Evolutionary conservation across 2,888 invertebrate genomes (phyloP).

Genomic region (Euplagia quadripunctaria): DNA sequence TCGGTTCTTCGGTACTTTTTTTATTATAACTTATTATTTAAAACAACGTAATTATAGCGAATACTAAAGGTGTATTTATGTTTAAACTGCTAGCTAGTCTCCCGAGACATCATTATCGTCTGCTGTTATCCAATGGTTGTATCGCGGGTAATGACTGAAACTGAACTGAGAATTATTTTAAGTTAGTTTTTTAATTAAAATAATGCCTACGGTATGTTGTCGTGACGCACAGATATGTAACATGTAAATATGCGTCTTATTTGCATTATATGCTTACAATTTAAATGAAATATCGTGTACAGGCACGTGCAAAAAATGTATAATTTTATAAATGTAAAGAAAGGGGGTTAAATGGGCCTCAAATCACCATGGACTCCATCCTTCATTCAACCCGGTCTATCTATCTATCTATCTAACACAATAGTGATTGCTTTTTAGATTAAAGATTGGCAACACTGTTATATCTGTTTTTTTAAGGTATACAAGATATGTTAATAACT

Average conservation of each 20-base stretch:
- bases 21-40: background rate
- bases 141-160: slow-evolving; percentile 13
- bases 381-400: no score
- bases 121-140: slow-evolving; percentile 2
- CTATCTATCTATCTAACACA: background rate
- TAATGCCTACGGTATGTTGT: slow-evolving; percentile 5
- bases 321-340: background rate
- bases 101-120: background rate
- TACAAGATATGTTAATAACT: no score
- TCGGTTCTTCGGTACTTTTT: background rate
- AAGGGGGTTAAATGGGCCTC: background rate
- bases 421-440: background rate
- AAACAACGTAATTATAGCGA: slow-evolving; percentile 10
- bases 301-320: background rate
- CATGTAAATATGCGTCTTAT: slow-evolving; percentile 17
- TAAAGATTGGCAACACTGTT: background rate
- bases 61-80: slow-evolving; percentile 6
- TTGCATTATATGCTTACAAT: slow-evolving; percentile 1
- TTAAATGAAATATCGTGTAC: background rate
- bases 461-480: background rate
- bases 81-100: background rate
- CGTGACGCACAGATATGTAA: slow-evolving; percentile 1
- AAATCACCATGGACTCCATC: no score
- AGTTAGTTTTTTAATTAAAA: slow-evolving; percentile 10
- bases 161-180: slow-evolving; percentile 5